These are phyloP conservation scores for Taenioides sp. DNA, from an alignment of 2,797 vertebrate genomes.

Conservation along the genomic window DNA sequence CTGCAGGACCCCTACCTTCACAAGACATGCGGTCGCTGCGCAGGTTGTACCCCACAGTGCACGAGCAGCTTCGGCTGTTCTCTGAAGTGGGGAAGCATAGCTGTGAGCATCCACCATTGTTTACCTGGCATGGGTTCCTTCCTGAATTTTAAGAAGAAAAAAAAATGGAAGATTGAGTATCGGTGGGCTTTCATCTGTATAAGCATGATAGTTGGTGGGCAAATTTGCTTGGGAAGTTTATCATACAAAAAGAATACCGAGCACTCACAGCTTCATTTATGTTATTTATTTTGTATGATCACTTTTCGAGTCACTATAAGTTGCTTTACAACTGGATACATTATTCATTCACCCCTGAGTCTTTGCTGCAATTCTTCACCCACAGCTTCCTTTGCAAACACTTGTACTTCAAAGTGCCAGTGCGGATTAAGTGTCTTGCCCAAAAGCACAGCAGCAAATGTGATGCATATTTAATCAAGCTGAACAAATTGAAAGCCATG, in stretches of 20 bases:
- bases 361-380: slow-evolving; percentile 2
- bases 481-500: neutral
- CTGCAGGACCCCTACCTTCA: slow-evolving; percentile 80
- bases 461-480: neutral
- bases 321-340: neutral
- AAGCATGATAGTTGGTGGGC: neutral
- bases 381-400: neutral
- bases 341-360: slow-evolving; percentile 6
- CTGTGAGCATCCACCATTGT: slow-evolving; percentile 96
- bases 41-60: slow-evolving; percentile 93
- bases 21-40: slow-evolving; percentile 91
- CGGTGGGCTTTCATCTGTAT: neutral
- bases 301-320: neutral
- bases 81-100: slow-evolving; percentile 96
- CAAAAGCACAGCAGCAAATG: slow-evolving; percentile 1
- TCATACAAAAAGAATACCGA: neutral
- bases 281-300: neutral
- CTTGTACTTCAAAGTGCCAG: neutral
- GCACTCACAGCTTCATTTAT: neutral
- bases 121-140: slow-evolving; percentile 91
- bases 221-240: neutral
- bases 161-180: slow-evolving; percentile 1
- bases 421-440: slow-evolving; percentile 3
- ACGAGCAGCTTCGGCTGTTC: slow-evolving; percentile 90
- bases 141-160: slow-evolving; percentile 72